phyloP scores from a whole-genome alignment of 1,140 invertebrate species.

The Brachionus koreanus region DNA sequence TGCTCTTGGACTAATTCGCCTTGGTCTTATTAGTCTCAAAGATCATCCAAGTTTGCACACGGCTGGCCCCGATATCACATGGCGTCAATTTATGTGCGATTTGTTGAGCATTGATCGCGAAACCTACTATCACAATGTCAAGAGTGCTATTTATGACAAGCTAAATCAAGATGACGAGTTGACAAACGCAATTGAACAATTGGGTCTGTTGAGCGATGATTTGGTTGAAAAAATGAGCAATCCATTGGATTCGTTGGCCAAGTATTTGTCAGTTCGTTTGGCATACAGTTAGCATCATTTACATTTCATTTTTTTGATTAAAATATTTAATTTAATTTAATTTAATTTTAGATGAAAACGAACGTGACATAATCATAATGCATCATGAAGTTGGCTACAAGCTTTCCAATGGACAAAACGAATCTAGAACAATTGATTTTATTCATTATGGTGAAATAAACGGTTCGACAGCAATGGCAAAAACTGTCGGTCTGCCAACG shows the following conservation, averaged over 20 bases:
- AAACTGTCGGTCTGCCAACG: constrained; percentile 89
- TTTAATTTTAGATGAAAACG: constrained; percentile 65
- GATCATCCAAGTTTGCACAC: constrained; percentile 82
- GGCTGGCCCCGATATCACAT: constrained; percentile 89
- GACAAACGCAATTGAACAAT: constrained; percentile 70
- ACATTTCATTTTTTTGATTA: constrained; percentile 45
- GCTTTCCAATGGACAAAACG: constrained; percentile 79
- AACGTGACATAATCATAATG: constrained; percentile 88
- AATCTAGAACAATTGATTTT: constrained; percentile 81
- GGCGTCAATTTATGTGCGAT: constrained; percentile 81
- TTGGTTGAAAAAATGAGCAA: constrained; percentile 74
- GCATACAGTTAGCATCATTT: constrained; percentile 67
- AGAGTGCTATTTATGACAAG: constrained; percentile 70
- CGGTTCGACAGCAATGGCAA: constrained; percentile 81
- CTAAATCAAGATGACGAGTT: constrained; percentile 67
- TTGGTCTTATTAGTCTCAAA: constrained; percentile 81
- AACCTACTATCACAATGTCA: constrained; percentile 89
- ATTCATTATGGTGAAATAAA: constrained; percentile 80
- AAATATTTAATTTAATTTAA: neutral
- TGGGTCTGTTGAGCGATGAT: constrained; percentile 79
- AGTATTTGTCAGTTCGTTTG: constrained; percentile 81
- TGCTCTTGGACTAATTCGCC: constrained; percentile 74
- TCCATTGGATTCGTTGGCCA: constrained; percentile 81
- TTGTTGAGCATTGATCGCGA: constrained; percentile 76
- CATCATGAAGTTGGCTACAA: constrained; percentile 85